phyloP scores from a whole-genome alignment of 2,797 vertebrate species.

The Diplodus sargus region DNA sequence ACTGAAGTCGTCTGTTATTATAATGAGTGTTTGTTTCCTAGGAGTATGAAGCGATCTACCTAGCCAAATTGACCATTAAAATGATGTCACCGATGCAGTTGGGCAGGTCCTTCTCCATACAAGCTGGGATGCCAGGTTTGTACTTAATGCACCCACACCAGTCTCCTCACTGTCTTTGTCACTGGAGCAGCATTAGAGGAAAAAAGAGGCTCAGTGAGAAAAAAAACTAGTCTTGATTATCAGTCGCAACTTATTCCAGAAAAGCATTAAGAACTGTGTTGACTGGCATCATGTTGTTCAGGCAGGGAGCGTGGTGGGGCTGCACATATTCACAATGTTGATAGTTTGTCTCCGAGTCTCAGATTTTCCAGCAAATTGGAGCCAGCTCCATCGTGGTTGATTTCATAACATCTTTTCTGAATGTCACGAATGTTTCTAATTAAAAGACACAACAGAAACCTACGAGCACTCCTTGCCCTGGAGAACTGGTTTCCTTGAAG shows the following conservation, averaged over 20 bases:
- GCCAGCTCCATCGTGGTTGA: background rate
- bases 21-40: conserved; percentile 64
- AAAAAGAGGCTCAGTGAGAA: background rate
- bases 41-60: conserved; percentile 99
- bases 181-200: background rate
- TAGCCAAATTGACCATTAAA: conserved; percentile 98
- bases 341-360: background rate
- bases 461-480: background rate
- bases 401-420: background rate
- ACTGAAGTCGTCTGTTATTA: background rate
- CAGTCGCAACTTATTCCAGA: background rate
- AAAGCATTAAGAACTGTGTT: background rate
- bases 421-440: conserved; percentile 7
- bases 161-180: background rate
- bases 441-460: background rate
- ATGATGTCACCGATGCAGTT: conserved; percentile 98
- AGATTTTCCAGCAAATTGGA: background rate
- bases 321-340: background rate
- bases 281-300: background rate
- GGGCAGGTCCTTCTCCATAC: conserved; percentile 92
- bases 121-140: conserved; percentile 92
- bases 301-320: background rate
- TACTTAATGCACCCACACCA: background rate
- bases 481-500: background rate
- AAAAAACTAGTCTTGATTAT: background rate